Percentiles rank a stretch among this genome's conserved stretches.
These are phyloP conservation scores for Diachasma alloeum DNA, from an alignment of 1,140 invertebrate genomes.

Conservation along the genomic window DNA sequence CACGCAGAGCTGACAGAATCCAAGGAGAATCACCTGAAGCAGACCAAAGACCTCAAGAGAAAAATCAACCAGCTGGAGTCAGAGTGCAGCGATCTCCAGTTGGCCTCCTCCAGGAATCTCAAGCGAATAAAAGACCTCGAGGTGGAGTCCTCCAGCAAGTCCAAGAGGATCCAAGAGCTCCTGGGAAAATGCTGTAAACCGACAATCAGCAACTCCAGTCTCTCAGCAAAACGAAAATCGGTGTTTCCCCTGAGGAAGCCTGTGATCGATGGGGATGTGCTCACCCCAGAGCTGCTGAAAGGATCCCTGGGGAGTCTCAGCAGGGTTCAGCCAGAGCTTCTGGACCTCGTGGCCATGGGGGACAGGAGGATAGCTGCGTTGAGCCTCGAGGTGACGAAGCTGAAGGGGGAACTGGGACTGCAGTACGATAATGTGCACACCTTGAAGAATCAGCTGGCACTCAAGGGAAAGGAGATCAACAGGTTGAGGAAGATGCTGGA, in stretches of 20 bases:
- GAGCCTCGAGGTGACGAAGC: slow-evolving; percentile 62
- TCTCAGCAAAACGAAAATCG: slow-evolving; percentile 55
- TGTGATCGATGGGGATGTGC: slow-evolving; percentile 49
- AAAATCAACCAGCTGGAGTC: slow-evolving; percentile 67
- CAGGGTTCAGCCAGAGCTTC: slow-evolving; percentile 48
- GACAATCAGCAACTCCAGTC: slow-evolving; percentile 52
- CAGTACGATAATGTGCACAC: slow-evolving; percentile 57
- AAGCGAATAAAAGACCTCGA: slow-evolving; percentile 68
- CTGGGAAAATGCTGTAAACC: slow-evolving; percentile 70
- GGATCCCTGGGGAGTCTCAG: slow-evolving; percentile 45
- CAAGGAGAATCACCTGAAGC: slow-evolving; percentile 71
- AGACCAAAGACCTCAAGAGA: slow-evolving; percentile 70
- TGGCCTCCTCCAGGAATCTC: slow-evolving; percentile 68
- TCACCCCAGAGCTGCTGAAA: slow-evolving; percentile 40
- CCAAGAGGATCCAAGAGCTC: slow-evolving; percentile 67
- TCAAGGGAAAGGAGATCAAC: slow-evolving; percentile 71
- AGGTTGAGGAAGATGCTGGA: slow-evolving; percentile 71
- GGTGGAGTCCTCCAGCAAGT: slow-evolving; percentile 67
- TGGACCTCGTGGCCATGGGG: slow-evolving; percentile 58
- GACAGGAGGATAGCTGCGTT: slow-evolving; percentile 64
- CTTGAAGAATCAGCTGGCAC: slow-evolving; percentile 54
- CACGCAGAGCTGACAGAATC: slow-evolving; percentile 73
- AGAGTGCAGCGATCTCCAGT: slow-evolving; percentile 69
- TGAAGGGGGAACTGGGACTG: slow-evolving; percentile 61
- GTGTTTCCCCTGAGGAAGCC: slow-evolving; percentile 56